phyloP scores from a whole-genome alignment of 2,797 vertebrate species.

The Silurus aristotelis region DNA sequence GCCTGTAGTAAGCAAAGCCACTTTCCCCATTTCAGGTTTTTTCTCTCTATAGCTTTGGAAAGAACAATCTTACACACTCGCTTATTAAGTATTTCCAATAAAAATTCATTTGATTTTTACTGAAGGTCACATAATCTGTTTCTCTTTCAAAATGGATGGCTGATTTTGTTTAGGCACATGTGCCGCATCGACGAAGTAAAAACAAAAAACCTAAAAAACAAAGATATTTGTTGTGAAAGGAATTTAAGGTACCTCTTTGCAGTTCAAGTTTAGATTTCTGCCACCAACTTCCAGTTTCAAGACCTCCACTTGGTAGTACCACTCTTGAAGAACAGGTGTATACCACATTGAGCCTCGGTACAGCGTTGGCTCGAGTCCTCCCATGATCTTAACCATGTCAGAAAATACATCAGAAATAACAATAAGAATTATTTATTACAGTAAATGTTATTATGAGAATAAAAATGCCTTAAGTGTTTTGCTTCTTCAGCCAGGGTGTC shows the following conservation, averaged over 20 bases:
- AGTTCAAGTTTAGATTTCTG: slow-evolving; percentile 89
- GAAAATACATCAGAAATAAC: neutral
- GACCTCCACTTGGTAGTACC: slow-evolving; percentile 98
- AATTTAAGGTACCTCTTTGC: slow-evolving; percentile 82
- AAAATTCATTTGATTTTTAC: slow-evolving; percentile 32
- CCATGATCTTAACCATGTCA: slow-evolving; percentile 80
- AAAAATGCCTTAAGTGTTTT: neutral
- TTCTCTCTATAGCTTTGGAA: slow-evolving; percentile 12
- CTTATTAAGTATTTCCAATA: slow-evolving; percentile 6
- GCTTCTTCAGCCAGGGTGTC: neutral
- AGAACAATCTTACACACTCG: slow-evolving; percentile 10
- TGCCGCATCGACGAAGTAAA: too few relatives aligned
- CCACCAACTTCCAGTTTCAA: slow-evolving; percentile 92
- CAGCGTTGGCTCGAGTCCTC: slow-evolving; percentile 85
- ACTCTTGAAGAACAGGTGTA: slow-evolving; percentile 89
- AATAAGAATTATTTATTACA: neutral
- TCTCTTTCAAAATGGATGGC: neutral
- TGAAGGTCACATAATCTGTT: slow-evolving; percentile 15
- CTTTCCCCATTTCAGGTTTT: slow-evolving; percentile 1
- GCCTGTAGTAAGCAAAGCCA: slow-evolving; percentile 51
- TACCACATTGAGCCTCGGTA: slow-evolving; percentile 91
- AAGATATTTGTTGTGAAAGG: neutral
- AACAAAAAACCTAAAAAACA: neutral
- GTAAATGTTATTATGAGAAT: neutral
- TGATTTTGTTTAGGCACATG: neutral